phyloP scores from a whole-genome alignment of 2,113 vertebrate genomes.

The Dunckerocampus dactyliophorus region DNA sequence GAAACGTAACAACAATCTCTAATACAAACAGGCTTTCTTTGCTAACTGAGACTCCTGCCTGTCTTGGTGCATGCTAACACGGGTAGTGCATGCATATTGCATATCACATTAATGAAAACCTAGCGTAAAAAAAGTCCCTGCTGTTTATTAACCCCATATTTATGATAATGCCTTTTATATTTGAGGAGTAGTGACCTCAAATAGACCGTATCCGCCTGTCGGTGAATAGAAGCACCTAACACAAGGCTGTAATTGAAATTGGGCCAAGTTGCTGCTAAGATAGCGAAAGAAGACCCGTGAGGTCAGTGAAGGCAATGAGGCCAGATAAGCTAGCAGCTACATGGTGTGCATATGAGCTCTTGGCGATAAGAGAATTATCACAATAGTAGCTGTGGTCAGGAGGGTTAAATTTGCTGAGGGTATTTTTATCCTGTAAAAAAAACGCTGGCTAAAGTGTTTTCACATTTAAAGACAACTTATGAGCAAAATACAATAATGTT shows the following conservation, averaged over 20 bases:
- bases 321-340: constrained; percentile 36
- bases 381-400: constrained; percentile 10
- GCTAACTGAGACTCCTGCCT: no score
- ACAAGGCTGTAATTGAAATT: constrained; percentile 29
- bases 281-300: background rate
- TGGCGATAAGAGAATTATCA: constrained; percentile 33
- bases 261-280: background rate
- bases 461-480: background rate
- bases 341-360: constrained; percentile 25
- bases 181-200: constrained; percentile 14
- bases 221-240: constrained; percentile 1
- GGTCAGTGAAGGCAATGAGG: constrained; percentile 37
- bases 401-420: constrained; percentile 18
- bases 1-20: no score
- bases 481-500: no score
- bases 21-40: no score
- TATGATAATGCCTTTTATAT: background rate
- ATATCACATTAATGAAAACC: no score
- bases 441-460: no score
- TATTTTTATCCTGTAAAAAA: background rate
- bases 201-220: background rate
- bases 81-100: no score
- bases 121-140: no score
- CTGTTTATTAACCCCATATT: constrained; percentile 17
- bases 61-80: no score